Conservation (phyloP, 2,113 vertebrate genomes). For the Macquaria ambigua region DNA sequence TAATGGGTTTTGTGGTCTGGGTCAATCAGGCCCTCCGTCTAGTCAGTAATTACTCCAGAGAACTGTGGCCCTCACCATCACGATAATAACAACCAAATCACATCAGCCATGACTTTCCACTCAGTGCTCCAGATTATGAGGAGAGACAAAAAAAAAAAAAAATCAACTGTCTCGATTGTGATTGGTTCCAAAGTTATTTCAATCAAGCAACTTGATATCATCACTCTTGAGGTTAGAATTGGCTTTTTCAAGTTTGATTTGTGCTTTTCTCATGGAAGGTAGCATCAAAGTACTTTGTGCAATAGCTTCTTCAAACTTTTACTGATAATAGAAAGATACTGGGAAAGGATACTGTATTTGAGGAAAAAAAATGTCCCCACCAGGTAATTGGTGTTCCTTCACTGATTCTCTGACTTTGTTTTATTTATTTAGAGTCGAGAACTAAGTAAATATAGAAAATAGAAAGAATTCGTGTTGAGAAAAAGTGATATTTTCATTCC, state of each 20-base stretch:
- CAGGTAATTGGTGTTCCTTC: constrained; percentile 67
- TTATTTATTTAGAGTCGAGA: constrained; percentile 62
- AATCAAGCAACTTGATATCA: constrained; percentile 69
- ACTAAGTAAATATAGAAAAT: constrained; percentile 64
- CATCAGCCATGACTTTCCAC: constrained; percentile 79
- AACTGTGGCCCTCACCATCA: constrained; percentile 69
- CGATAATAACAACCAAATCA: constrained; percentile 80
- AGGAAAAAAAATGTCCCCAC: constrained; percentile 36
- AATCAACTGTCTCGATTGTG: constrained; percentile 26
- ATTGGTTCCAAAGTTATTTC: constrained; percentile 71
- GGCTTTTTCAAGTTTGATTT: constrained; percentile 66
- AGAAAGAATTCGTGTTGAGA: constrained; percentile 54
- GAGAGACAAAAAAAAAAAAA: constrained; percentile 51
- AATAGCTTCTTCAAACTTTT: constrained; percentile 70
- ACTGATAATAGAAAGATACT: constrained; percentile 65
- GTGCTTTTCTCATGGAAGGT: constrained; percentile 40
- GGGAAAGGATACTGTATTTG: constrained; percentile 53
- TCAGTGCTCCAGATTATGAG: constrained; percentile 72
- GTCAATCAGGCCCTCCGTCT: constrained; percentile 77
- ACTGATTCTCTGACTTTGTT: constrained; percentile 58
- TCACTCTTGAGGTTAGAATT: constrained; percentile 55
- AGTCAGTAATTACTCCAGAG: constrained; percentile 80
- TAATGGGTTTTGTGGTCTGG: constrained; percentile 75
- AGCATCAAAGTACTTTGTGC: constrained; percentile 55
- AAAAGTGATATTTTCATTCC: constrained; percentile 73